Percentiles rank a stretch among this genome's conserved stretches.
These are phyloP conservation scores for Drosophila lacteicornis DNA, from an alignment of 1,140 invertebrate species.

Conservation along the genomic window DNA sequence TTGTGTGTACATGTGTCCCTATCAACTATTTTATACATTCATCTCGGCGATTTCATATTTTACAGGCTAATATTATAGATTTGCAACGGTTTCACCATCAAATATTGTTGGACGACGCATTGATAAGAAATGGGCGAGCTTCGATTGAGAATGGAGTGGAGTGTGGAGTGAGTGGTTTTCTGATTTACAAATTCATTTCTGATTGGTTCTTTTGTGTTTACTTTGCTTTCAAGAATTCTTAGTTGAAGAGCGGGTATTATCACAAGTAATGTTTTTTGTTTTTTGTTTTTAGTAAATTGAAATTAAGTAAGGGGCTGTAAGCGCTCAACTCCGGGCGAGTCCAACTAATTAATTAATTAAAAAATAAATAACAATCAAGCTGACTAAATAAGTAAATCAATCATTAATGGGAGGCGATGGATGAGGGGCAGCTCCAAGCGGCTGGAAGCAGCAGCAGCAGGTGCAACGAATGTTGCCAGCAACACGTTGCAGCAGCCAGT, in stretches of 20 bases:
- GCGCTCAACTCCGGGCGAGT: conserved; percentile 21
- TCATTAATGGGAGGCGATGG: conserved; percentile 30
- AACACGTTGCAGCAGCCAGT: conserved; percentile 57
- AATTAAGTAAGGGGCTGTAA: conserved; percentile 32
- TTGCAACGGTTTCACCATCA: conserved; percentile 62
- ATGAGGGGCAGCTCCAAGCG: conserved; percentile 31
- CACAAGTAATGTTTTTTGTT: conserved; percentile 43
- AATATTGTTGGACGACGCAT: conserved; percentile 70
- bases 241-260: conserved; percentile 43
- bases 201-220: conserved; percentile 13
- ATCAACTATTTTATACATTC: conserved; percentile 68
- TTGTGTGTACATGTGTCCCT: conserved; percentile 27
- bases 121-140: conserved; percentile 35
- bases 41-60: conserved; percentile 39
- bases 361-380: conserved; percentile 78
- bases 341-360: conserved; percentile 51
- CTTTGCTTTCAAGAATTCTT: conserved; percentile 16
- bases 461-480: conserved; percentile 66
- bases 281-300: background rate
- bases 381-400: conserved; percentile 64
- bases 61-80: conserved; percentile 64
- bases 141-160: conserved; percentile 32
- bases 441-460: conserved; percentile 15
- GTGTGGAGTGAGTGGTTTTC: conserved; percentile 6
- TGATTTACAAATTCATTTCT: conserved; percentile 47